phyloP scores from a whole-genome alignment of 2,888 invertebrate genomes.

The Anorthoa munda region DNA sequence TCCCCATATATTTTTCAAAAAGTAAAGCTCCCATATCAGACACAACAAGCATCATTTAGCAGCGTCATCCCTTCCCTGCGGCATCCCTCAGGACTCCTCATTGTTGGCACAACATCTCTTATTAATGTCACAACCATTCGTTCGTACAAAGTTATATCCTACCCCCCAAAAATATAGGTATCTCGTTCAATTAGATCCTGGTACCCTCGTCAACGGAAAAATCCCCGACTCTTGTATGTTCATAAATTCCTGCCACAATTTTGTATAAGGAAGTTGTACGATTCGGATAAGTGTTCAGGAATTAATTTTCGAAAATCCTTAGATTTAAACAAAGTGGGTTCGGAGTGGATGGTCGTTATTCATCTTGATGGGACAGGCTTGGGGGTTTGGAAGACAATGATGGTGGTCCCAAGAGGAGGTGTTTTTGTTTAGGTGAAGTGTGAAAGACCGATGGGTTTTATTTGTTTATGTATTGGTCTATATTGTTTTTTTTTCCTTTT shows the following conservation, averaged over 20 bases:
- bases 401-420: not conserved
- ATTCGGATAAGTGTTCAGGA: slow-evolving; percentile 63
- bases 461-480: not conserved
- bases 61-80: slow-evolving; percentile 45
- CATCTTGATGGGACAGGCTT: slow-evolving; percentile 26
- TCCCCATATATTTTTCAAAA: slow-evolving; percentile 23
- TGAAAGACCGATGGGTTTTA: not conserved
- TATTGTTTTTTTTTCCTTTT: no score
- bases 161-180: slow-evolving; percentile 61
- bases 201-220: slow-evolving; percentile 83
- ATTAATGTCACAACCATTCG: slow-evolving; percentile 62
- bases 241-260: slow-evolving; percentile 76
- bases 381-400: slow-evolving; percentile 18
- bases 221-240: slow-evolving; percentile 76
- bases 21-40: slow-evolving; percentile 35
- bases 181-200: slow-evolving; percentile 80
- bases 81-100: slow-evolving; percentile 55
- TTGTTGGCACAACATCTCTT: slow-evolving; percentile 62
- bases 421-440: not conserved
- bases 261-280: slow-evolving; percentile 72
- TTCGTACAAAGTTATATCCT: slow-evolving; percentile 56
- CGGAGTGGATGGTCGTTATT: slow-evolving; percentile 49
- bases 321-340: slow-evolving; percentile 50
- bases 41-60: slow-evolving; percentile 50
- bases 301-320: slow-evolving; percentile 60